Evolutionary conservation across 2,888 invertebrate genomes (phyloP).

Genomic region (Drosophila austrosaltans): DNA sequence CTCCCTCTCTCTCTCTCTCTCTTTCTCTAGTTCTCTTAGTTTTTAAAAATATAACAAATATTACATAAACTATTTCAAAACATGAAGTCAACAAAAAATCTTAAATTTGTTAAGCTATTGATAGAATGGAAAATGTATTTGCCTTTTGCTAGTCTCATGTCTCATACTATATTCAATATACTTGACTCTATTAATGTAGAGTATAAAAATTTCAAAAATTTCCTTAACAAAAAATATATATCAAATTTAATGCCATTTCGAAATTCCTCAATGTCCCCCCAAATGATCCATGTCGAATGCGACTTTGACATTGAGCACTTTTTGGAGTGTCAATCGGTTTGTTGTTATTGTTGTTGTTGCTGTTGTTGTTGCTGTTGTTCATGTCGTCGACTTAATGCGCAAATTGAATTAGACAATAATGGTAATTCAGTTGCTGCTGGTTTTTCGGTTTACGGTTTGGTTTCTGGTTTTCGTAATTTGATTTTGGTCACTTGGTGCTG

Average conservation of each 20-base stretch:
- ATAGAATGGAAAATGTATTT: too few relatives aligned
- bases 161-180: too few relatives aligned
- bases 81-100: too few relatives aligned
- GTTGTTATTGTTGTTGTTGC: background rate
- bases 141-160: too few relatives aligned
- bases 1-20: too few relatives aligned
- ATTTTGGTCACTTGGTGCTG: slow-evolving; percentile 50
- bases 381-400: slow-evolving; percentile 47
- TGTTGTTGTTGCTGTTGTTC: slow-evolving; percentile 1
- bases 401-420: slow-evolving; percentile 72
- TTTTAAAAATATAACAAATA: too few relatives aligned
- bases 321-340: slow-evolving; percentile 46
- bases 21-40: too few relatives aligned
- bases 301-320: slow-evolving; percentile 60
- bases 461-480: slow-evolving; percentile 46
- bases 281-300: slow-evolving; percentile 22
- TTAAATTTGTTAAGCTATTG: too few relatives aligned
- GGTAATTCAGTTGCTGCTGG: slow-evolving; percentile 34
- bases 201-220: too few relatives aligned
- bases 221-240: too few relatives aligned
- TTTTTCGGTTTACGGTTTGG: slow-evolving; percentile 9
- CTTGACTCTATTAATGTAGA: too few relatives aligned
- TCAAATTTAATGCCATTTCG: background rate
- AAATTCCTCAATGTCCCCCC: slow-evolving; percentile 19
- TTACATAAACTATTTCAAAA: too few relatives aligned